These are phyloP conservation scores for Ligdia adustata DNA, from an alignment of 2,888 invertebrate species.

Conservation along the genomic window DNA sequence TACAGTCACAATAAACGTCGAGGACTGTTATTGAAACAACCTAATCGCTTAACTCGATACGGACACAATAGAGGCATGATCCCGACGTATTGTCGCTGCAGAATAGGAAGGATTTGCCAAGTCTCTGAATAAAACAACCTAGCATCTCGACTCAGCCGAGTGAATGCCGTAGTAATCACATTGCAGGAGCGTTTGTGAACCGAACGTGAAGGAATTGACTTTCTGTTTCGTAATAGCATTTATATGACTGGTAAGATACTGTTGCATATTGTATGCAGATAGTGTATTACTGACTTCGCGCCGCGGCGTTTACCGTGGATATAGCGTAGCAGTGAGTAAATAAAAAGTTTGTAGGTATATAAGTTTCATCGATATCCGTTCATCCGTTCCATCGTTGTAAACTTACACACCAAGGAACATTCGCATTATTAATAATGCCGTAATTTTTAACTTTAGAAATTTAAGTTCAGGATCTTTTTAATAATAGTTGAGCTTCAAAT, in stretches of 20 bases:
- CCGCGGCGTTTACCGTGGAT: too few relatives aligned
- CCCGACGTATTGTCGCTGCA: constrained; percentile 67
- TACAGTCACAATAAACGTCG: constrained; percentile 23
- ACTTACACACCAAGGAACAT: too few relatives aligned
- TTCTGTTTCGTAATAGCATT: constrained; percentile 35
- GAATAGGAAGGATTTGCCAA: constrained; percentile 74
- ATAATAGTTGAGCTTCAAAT: too few relatives aligned
- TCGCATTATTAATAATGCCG: too few relatives aligned
- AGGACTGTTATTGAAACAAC: constrained; percentile 62
- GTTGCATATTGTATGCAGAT: constrained; percentile 27
- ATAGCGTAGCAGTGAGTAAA: too few relatives aligned
- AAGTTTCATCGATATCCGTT: too few relatives aligned
- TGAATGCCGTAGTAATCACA: constrained; percentile 71
- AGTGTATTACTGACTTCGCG: too few relatives aligned
- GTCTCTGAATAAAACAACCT: constrained; percentile 71
- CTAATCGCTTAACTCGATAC: constrained; percentile 73
- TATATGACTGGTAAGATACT: constrained; percentile 23
- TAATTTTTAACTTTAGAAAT: too few relatives aligned
- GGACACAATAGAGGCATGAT: constrained; percentile 66
- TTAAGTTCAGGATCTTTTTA: too few relatives aligned
- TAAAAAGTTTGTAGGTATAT: too few relatives aligned
- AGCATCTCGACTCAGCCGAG: constrained; percentile 56
- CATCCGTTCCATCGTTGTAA: too few relatives aligned
- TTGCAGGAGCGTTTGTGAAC: constrained; percentile 49
- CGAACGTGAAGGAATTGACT: constrained; percentile 47